Base-by-base conservation (phyloP, 2,797 vertebrate species). In the Silurus lanzhouensis region DNA sequence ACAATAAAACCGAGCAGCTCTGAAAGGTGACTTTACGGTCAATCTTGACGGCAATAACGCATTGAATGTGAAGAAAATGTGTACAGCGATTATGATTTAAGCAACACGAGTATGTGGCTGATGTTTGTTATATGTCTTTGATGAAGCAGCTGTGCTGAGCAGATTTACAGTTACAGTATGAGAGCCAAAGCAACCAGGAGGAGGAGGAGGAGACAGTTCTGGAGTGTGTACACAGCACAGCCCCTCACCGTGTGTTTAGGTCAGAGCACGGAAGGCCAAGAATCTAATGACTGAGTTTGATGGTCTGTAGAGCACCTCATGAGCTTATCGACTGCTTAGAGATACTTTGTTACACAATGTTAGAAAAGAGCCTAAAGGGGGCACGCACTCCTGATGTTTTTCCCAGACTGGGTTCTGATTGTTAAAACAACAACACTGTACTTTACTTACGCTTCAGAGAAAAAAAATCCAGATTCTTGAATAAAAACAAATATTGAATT, bases 111-210 rank as follows among this genome's bases (percentile, higher is more conserved):
- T 67, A 67, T 13, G 46, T 67, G 63, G 46, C 48, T 57, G 44
- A 31, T 83, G 46, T 75, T 83, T 75, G 68, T 83, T 83, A 74
- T 83, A 74, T 5, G 58, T 75, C 82, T 83, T 83, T 83, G 82
- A 75, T 75, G 82, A 75, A 75, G 82, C 82, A 75, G 70, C 17
- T 46, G 10, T 68, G 79, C 79, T 67, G 48, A 67, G 79, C 79
- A 60, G 68, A 81, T 81, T 85, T 85, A 81, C 31, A 71, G 77
- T 85, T 64, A 75, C 48, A 81, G 46, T 77, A 46, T 48, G 14
- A 71, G 66, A 84, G 82, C 84, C 84, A 86, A 84, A 60, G 68
- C 27, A 84, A 78, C 82, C 85, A 64, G 76, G 78, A 64, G 61
- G 60, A 46, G 58, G 6, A 66, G 68, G 66, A 75, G 20, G 72